These are phyloP conservation scores for Rhaphigaster nebulosa DNA, from an alignment of 2,888 invertebrate genomes.

Conservation along the genomic window DNA sequence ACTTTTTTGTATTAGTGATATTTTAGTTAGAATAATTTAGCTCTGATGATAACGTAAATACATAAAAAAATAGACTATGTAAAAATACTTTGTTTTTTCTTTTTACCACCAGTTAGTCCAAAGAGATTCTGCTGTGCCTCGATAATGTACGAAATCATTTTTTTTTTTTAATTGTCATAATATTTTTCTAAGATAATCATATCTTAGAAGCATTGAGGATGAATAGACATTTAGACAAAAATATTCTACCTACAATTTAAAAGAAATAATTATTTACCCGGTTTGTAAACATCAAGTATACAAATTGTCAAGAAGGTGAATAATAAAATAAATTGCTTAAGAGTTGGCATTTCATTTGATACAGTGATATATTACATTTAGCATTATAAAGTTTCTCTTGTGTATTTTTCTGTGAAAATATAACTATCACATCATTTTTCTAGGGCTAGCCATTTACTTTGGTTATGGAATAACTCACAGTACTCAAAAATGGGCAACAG, in stretches of 20 bases:
- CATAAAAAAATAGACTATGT: no score
- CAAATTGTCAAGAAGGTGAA: background rate
- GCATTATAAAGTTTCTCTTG: background rate
- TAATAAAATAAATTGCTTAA: background rate
- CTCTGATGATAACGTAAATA: no score
- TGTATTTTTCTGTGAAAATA: background rate
- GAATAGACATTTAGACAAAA: no score
- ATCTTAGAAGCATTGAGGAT: no score
- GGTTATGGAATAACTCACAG: conserved; percentile 82
- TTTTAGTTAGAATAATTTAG: no score
- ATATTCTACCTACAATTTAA: background rate
- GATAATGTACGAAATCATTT: no score
- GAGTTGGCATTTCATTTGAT: background rate
- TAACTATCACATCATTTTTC: conserved; percentile 62
- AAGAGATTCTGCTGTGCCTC: no score
- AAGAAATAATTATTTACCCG: background rate
- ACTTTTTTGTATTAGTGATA: no score
- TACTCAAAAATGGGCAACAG: conserved; percentile 68
- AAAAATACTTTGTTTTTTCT: no score
- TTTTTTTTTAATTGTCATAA: no score
- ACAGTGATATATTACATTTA: background rate
- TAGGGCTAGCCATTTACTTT: conserved; percentile 81
- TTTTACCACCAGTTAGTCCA: no score
- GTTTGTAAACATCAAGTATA: background rate
- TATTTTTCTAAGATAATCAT: no score